Base-by-base conservation (phyloP, 2,888 invertebrate genomes). In the Microctonus aethiopoides region DNA sequence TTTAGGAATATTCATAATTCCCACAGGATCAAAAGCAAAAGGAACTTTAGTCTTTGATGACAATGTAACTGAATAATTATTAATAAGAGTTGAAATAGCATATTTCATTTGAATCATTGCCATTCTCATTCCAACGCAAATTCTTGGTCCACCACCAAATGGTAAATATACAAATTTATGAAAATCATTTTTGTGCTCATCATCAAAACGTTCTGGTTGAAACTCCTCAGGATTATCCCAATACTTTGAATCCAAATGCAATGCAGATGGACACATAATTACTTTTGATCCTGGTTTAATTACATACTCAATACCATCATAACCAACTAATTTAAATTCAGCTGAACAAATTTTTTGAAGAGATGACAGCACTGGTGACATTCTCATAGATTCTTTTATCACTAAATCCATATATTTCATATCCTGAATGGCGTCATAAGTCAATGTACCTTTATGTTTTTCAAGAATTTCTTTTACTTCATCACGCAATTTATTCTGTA, bases 361-460 rank as follows among this genome's bases (percentile, higher is more conserved):
- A 0, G 61, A n/a, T 11, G 69, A 64, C 0, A 74, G 0, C 0
- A 69, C 69, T 0, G 79, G 65, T 16, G 62, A 0, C 0, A 68
- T 0, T 57, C 84, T 78, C 68, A 81, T 77, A 0, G 83, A 77
- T 41, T 84, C 84, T 26, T 39, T 73, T 1, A 89, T 76, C 0
- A 89, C 88, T 82, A 87, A 87, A 64, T 89, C 88, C 75, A 90
- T 77, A 74, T 89, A 90, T 13, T 84, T 83, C 88, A 90, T 87
- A 29, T 88, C 87, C 46, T 85, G 84, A 2, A 90, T 51, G 1
- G 84, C 79, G 7, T 90, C 89, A 69, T 87, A 89, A 5, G 86
- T 87, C 0, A 89, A 61, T 11, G 78, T 79, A 0, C 86, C 87
- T 1, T 84, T 79, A 63, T 86, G 68, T 24, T 83, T 80, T 4